Evolutionary conservation across 1,140 invertebrate species (phyloP).

Genomic region (Eurosta solidaginis): DNA sequence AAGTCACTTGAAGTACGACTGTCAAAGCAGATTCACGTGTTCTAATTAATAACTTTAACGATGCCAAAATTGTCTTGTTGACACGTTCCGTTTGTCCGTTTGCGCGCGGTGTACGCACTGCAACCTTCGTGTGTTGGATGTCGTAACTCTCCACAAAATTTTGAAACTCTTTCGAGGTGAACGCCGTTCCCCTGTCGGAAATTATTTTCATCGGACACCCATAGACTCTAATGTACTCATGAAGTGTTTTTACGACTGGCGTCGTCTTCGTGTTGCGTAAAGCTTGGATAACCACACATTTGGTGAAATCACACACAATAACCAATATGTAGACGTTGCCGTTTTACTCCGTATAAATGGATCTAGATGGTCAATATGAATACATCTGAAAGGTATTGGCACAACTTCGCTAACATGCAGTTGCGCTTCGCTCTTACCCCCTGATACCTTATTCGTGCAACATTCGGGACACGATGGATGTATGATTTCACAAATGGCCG

Average conservation of each 20-base stretch:
- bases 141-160: neutral
- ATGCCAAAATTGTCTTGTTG: neutral
- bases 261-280: constrained; percentile 35
- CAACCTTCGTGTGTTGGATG: too few species aligned
- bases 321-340: constrained; percentile 60
- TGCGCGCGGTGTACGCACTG: too few species aligned
- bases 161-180: constrained; percentile 29
- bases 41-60: too few species aligned
- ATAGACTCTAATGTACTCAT: neutral
- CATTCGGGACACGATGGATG: constrained; percentile 24
- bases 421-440: constrained; percentile 34
- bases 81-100: too few species aligned
- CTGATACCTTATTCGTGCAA: neutral
- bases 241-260: constrained; percentile 26
- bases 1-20: too few species aligned
- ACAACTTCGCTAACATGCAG: constrained; percentile 45
- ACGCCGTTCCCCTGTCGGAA: neutral
- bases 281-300: constrained; percentile 18
- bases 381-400: constrained; percentile 40
- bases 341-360: constrained; percentile 44
- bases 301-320: constrained; percentile 51
- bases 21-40: too few species aligned
- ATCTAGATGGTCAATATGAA: constrained; percentile 50
- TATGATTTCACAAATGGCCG: constrained; percentile 7
- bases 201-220: neutral